Evolutionary conservation across 2,888 invertebrate genomes (phyloP), one percentile per base, ranked within the genome.

Genomic region (Apamea monoglypha): DNA sequence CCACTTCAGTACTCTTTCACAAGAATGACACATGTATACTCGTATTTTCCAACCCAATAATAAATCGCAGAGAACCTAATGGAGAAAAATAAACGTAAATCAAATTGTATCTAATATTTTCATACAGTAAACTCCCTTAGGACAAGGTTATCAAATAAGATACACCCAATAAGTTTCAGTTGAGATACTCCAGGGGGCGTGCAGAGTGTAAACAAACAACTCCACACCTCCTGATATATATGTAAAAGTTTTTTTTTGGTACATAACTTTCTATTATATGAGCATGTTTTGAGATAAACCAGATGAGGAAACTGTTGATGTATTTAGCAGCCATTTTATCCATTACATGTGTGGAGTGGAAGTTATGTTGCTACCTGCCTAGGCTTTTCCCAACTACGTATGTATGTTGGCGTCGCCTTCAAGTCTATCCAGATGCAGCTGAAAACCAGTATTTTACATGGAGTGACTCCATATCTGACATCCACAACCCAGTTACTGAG

Each of bases 161-260:
- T 94, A 92, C 93, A 94, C 93, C 93, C 93, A 92, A 94, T 94
- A 94, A 95, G 94, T 94, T 95, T 91, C 92, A 88, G 89, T 86
- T 88, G 91, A 93, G 91, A 89, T 86, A 82, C 83, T 83, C 89
- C 87, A 79, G 87, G 89, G 88, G 86, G 85, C 78, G 32, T 47
- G 67, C 36, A 12, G 66, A 79, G 74, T 61, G 82, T 80, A 88
- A 91, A 90, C 90, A 91, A 92, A 91, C 91, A 91, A 92, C 90
- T 93, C 92, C 89, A 84, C 88, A 87, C 90, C 90, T 90, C 86
- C 82, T 84, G 81, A 87, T 90, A 91, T 90, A 89, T 90, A 89
- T 91, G 80, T 73, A 47, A 78, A 89, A 85, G 81, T 83, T 87
- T 87, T 86, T 67, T 86, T 83, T 83, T 36, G 36, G 1, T 47